phyloP scores from a whole-genome alignment of 2,797 vertebrate species.

The Nothura maculosa region DNA sequence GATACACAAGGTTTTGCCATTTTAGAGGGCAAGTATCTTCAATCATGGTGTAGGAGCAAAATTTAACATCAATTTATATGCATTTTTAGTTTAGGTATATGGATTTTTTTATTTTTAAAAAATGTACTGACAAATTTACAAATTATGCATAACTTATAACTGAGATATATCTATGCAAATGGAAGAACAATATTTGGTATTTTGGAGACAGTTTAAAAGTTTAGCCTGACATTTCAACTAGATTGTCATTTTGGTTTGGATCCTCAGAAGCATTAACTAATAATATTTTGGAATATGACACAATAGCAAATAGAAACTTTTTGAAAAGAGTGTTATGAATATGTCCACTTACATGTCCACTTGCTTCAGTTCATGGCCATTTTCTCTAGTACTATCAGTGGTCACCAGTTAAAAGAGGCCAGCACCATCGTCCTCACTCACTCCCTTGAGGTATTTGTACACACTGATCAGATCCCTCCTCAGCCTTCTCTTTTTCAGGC shows the following conservation, averaged over 20 bases:
- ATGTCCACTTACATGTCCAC: background rate
- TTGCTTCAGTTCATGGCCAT: too few relatives aligned
- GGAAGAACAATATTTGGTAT: fast-evolving
- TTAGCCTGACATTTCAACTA: background rate
- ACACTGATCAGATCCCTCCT: too few relatives aligned
- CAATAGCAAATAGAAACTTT: background rate
- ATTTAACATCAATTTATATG: background rate
- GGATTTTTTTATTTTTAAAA: background rate
- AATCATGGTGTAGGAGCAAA: fast-evolving
- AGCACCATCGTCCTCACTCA: too few relatives aligned
- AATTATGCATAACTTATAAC: background rate
- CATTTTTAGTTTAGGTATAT: background rate
- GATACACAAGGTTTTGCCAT: fast-evolving
- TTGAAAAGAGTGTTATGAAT: background rate
- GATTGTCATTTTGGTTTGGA: background rate
- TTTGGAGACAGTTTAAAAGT: background rate
- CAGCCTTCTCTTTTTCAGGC: too few relatives aligned
- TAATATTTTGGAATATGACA: background rate
- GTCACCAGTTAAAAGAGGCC: too few relatives aligned
- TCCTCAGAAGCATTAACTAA: background rate
- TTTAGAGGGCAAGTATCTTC: background rate
- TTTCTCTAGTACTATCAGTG: too few relatives aligned
- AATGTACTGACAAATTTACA: background rate
- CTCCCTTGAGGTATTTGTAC: too few relatives aligned
- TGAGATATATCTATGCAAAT: background rate